Percentiles rank a stretch among this genome's conserved stretches.
These are phyloP conservation scores for Corythoichthys haematopterus DNA, from an alignment of 2,113 vertebrate species.

Conservation along the genomic window DNA sequence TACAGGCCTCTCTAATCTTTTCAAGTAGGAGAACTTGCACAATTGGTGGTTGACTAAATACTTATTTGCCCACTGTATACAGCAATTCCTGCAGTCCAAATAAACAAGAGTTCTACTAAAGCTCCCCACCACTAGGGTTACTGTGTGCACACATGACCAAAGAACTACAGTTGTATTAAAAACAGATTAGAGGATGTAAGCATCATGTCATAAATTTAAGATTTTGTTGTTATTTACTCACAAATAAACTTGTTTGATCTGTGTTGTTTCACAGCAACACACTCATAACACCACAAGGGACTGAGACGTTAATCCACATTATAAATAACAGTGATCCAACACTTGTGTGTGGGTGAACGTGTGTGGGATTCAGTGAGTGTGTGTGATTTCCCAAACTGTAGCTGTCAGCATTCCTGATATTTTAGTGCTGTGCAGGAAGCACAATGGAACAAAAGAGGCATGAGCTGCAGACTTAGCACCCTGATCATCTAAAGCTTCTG, in stretches of 20 bases:
- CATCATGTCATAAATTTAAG: background rate
- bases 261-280: constrained; percentile 25
- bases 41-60: no score
- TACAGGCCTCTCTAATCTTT: no score
- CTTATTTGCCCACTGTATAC: background rate
- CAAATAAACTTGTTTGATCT: constrained; percentile 2
- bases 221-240: constrained; percentile 2
- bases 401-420: constrained; percentile 69
- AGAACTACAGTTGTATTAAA: background rate
- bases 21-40: no score
- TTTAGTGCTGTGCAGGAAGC: constrained; percentile 45
- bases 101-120: background rate
- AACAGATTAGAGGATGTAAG: background rate
- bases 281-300: constrained; percentile 35
- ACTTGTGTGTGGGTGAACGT: constrained; percentile 4
- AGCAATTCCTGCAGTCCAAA: background rate
- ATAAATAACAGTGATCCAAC: constrained; percentile 50
- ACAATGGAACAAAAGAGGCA: constrained; percentile 68
- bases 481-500: constrained; percentile 36
- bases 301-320: constrained; percentile 29
- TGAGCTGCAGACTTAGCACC: constrained; percentile 53
- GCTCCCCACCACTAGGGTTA: background rate
- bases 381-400: constrained; percentile 48
- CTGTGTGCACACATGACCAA: background rate
- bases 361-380: constrained; percentile 25